Evolutionary conservation across 2,888 invertebrate genomes (phyloP), one percentile per base, ranked within the genome.

Genomic region (Fragum whitleyi): DNA sequence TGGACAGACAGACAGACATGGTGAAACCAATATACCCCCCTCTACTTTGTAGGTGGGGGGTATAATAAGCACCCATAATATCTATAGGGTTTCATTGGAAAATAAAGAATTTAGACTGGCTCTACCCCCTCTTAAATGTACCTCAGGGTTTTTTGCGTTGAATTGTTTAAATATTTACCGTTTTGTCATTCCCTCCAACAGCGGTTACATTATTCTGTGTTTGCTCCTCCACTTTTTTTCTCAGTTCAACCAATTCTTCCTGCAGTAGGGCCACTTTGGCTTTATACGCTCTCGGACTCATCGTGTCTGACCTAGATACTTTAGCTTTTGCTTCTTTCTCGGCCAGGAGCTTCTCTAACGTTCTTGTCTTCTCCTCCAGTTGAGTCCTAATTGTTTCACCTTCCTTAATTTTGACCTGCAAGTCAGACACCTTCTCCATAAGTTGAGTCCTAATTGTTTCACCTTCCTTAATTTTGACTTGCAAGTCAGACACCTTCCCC

Each of bases 261-360:
- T 65, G 65, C 42, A 65, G 32, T 11, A 23, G 42, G 11, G 19
- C 36, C 36, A 65, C 65, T 26, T 42, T 65, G 3, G 42, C 26
- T 32, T 65, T 65, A n/a, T 65, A 65, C 3, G 65, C 21, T 65
- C 26, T 65, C 7, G 65, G 65, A 42, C 65, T 65, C 65, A 65
- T 65, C 36, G 42, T 23, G 36, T 62, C 62, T n/a, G 62, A 19
- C 19, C 62, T 62, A 7, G 57, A 23, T 26, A 26, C n/a, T 62
- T 62, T 62, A 9, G 28, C 5, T n/a, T 62, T 62, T 29, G 23
- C 28, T 6, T 62, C 62, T 36, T 62, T 62, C n/a, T 62, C 62
- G 2, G 62, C 62, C 19, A 62, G 3, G 1, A 62, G 62, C 19
- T n/a, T 32, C 19, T 32, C n/a, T 9, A n/a, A 16, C 19, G 62